Evolutionary conservation across 2,797 vertebrate genomes (phyloP), one percentile per base, ranked within the genome.

Genomic region (Schizothorax lantsangensis): DNA sequence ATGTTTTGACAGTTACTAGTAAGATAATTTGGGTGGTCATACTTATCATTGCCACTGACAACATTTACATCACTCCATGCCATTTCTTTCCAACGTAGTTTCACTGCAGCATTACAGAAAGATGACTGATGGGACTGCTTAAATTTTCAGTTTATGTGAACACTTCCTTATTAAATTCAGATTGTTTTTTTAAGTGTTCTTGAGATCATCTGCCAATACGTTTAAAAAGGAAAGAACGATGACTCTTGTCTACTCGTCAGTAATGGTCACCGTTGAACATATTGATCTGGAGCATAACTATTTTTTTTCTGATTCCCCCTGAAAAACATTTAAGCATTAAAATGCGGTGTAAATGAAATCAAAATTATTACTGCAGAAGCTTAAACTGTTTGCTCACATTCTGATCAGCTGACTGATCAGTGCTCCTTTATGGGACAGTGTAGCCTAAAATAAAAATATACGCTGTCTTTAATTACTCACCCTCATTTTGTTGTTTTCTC

Each of bases 51-150:
- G 3, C 57, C 19, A 64, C 19, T 14, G 14, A 21, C 52, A 47
- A 38, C 38, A 74, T 64, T 38, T 6, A 52, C 43, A 26, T 78
- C 40, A 68, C 43, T 66, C 21, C 21, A 5, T 66, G 30, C 17
- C 8, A 47, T 45, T 43, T 47, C 30, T 69, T 81, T 81, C 40
- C 12, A 49, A 45, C n/a, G 33, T 47, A 66, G 71, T 36, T 84
- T 75, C 26, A 12, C 54, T 21, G n/a, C 30, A 33, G 62, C 11
- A 1, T 15, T 40, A 57, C 21, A 1, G 75, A 59, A n/a, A 17
- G 21, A 49, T 9, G 57, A 59, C 23, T 45, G 19, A 72, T 79
- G 36, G 15, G 40, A 21, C 26, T 74, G 69, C 33, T 33, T 47
- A 30, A 14, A 54, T 59, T 26, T n/a, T 73, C 10, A 8, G 49